phyloP scores from a whole-genome alignment of 2,113 vertebrate species.

The Ondatra zibethicus region DNA sequence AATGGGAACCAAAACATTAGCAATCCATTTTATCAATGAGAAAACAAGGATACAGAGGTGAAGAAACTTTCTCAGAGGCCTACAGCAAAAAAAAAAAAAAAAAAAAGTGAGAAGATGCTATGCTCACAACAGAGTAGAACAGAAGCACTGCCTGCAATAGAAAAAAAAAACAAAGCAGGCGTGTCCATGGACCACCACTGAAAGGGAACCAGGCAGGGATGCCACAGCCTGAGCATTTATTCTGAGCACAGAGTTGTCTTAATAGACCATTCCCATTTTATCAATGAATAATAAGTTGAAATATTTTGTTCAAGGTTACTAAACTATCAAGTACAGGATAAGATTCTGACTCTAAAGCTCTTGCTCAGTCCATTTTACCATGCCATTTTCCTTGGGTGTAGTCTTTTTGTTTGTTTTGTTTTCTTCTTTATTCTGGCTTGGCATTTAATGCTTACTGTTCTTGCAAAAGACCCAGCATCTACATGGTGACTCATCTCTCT shows the following conservation, averaged over 20 bases:
- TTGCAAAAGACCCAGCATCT: not conserved
- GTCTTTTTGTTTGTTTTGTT: not conserved
- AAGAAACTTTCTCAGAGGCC: not conserved
- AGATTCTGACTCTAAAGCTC: slow-evolving; percentile 42
- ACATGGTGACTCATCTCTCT: not conserved
- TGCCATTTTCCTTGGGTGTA: not conserved
- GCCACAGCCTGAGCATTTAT: not conserved
- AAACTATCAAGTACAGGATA: not conserved
- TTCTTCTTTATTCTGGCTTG: not conserved
- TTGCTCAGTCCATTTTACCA: not conserved
- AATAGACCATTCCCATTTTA: not conserved
- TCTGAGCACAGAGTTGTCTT: not conserved
- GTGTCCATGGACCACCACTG: fast-evolving
- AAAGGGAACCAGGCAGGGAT: not conserved
- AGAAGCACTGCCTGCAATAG: not conserved
- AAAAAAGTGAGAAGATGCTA: not conserved
- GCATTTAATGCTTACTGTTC: not conserved
- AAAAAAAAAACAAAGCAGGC: not conserved
- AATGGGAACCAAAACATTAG: not conserved
- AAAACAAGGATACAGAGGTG: not conserved
- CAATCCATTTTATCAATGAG: slow-evolving; percentile 41
- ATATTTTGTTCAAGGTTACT: not conserved
- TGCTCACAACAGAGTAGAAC: slow-evolving; percentile 27
- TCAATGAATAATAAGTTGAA: not conserved
- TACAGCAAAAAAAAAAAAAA: not conserved